Conservation (phyloP, 2,113 vertebrate species). For the Laticauda laticaudata region DNA sequence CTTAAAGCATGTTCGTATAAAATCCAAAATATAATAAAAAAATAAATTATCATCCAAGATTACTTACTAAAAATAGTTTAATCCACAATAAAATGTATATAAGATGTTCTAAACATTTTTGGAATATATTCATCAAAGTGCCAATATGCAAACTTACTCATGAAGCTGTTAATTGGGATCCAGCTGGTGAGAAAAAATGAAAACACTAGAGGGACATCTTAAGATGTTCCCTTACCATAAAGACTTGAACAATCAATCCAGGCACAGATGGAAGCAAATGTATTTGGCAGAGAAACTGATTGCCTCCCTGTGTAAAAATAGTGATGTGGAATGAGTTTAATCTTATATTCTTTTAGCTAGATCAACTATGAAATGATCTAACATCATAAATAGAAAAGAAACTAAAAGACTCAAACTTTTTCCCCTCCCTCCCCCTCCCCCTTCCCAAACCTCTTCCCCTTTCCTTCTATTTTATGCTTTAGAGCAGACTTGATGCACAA, state of each 20-base stretch:
- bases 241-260: constrained; percentile 14
- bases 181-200: constrained; percentile 34
- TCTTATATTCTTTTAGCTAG: neutral
- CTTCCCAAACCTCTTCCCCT: neutral
- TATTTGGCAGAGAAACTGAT: constrained; percentile 7
- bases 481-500: neutral
- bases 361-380: neutral
- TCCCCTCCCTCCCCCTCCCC: neutral
- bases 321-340: neutral
- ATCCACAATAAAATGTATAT: neutral
- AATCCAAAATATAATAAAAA: neutral
- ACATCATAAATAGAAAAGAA: neutral
- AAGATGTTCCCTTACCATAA: constrained; percentile 9
- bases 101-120: neutral
- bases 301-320: neutral
- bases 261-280: constrained; percentile 29
- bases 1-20: neutral
- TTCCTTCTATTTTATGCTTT: neutral
- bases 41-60: neutral
- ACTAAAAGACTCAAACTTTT: neutral
- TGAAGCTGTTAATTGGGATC: constrained; percentile 30
- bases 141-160: constrained; percentile 17
- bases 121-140: neutral
- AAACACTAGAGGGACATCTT: constrained; percentile 23
- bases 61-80: neutral